Percentiles rank a stretch among this genome's conserved stretches.
Evolutionary conservation across 2,888 invertebrate genomes (phyloP).

Genomic region (Nomada goodeniana): DNA sequence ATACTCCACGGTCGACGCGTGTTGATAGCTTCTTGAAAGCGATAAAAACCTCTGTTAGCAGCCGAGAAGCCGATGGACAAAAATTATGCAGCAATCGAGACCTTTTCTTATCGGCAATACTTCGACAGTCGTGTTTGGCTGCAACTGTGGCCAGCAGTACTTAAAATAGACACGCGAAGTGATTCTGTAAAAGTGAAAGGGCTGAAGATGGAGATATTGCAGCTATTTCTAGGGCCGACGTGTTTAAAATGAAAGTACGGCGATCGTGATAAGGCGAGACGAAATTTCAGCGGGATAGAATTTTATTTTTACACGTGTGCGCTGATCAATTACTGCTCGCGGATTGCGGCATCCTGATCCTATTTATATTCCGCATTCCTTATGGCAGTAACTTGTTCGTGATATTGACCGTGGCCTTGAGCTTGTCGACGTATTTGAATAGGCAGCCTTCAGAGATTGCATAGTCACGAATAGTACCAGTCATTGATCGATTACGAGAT

Average conservation of each 20-base stretch:
- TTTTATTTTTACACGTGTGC: slow-evolving; percentile 21
- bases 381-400: slow-evolving; percentile 35
- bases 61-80: not conserved
- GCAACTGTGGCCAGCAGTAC: not conserved
- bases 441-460: slow-evolving; percentile 54
- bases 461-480: slow-evolving; percentile 57
- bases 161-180: not conserved
- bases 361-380: slow-evolving; percentile 60
- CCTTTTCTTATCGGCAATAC: slow-evolving; percentile 21
- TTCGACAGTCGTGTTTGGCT: not conserved
- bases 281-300: not conserved
- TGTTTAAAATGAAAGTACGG: not conserved
- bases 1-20: not conserved
- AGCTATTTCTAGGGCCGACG: not conserved
- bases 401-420: slow-evolving; percentile 63
- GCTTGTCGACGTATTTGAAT: slow-evolving; percentile 49
- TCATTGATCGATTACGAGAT: slow-evolving; percentile 58
- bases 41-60: not conserved
- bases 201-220: no score
- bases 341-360: slow-evolving; percentile 37
- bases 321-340: slow-evolving; percentile 18
- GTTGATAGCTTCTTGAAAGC: not conserved
- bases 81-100: not conserved
- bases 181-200: not conserved
- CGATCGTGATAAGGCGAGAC: not conserved